phyloP scores from a whole-genome alignment of 2,888 invertebrate genomes.

The Leptinotarsa tumamoca region DNA sequence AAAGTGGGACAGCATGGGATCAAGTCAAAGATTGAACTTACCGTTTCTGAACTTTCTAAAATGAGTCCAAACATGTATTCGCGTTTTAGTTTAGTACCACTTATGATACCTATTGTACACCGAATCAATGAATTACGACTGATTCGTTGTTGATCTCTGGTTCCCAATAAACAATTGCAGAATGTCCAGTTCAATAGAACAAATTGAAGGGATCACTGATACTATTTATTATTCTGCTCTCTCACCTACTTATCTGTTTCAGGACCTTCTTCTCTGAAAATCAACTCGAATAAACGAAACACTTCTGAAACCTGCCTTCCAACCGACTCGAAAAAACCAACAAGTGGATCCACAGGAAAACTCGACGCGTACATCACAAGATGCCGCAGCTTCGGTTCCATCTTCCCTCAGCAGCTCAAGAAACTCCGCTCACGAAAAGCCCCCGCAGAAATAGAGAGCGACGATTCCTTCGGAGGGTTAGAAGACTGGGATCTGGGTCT shows the following conservation, averaged over 20 bases:
- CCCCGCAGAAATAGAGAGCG: slow-evolving; percentile 64
- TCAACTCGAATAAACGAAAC: slow-evolving; percentile 50
- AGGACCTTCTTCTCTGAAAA: slow-evolving; percentile 38
- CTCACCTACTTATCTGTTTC: neutral
- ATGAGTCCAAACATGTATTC: no score
- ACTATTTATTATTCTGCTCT: neutral
- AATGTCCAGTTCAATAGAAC: no score
- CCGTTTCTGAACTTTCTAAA: no score
- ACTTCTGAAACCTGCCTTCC: slow-evolving; percentile 49
- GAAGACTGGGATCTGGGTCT: slow-evolving; percentile 69
- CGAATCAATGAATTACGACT: no score
- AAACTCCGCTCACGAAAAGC: slow-evolving; percentile 60
- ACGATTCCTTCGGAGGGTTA: slow-evolving; percentile 67
- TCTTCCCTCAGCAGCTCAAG: slow-evolving; percentile 66
- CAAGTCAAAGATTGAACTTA: no score
- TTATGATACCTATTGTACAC: no score
- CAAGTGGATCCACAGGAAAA: slow-evolving; percentile 61
- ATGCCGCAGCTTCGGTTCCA: slow-evolving; percentile 67
- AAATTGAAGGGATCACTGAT: no score
- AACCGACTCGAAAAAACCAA: slow-evolving; percentile 53
- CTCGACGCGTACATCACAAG: slow-evolving; percentile 67
- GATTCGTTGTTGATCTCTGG: no score
- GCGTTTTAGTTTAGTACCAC: no score
- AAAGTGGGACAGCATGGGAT: no score
- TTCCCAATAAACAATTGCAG: no score